Evolutionary conservation across 2,113 vertebrate genomes (phyloP), one percentile per base, ranked within the genome.

Genomic region (Trematocara zebra): DNA sequence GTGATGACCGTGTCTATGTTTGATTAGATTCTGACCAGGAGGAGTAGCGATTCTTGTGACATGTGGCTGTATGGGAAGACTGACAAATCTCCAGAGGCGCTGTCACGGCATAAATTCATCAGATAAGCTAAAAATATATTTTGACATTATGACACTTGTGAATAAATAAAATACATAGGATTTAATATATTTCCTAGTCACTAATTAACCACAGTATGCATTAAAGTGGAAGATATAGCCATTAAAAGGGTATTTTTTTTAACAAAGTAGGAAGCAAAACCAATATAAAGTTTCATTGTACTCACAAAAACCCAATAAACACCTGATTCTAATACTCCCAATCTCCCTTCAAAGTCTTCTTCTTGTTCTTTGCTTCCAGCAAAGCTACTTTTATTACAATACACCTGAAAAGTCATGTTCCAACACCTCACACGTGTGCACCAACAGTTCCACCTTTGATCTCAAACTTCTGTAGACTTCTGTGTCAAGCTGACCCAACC

Each of bases 141-240:
- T 69, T 69, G n/a, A 42, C 61, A 5, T 40, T 2, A 67, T 67
- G n/a, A 69, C 37, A 23, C n/a, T 42, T 42, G 64, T 69, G 64
- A 69, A 15, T 42, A 42, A 42, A 23, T 40, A 69, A 69, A 69
- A 42, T 33, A 35, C 15, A 61, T 23, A 15, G 64, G 64, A 23
- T 42, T 69, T 23, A 69, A 69, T 23, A 69, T 9, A 69, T 40
- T 15, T 42, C n/a, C 64, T 69, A 23, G 37, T 42, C 35, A 14
- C n/a, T 42, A 69, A 42, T 69, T 40, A 0, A 69, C 64, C 64
- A 69, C 11, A 0, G 11, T 69, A 64, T 64, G 18, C 2, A 37
- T 67, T 67, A 0, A 2, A 67, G 6, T 37, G 61, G 4, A 37
- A 37, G 33, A 3, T 20, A 67, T 20, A 8, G n/a, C 0, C 35